Conservation (phyloP, 2,113 vertebrate species). For the Ciconia maguari region DNA sequence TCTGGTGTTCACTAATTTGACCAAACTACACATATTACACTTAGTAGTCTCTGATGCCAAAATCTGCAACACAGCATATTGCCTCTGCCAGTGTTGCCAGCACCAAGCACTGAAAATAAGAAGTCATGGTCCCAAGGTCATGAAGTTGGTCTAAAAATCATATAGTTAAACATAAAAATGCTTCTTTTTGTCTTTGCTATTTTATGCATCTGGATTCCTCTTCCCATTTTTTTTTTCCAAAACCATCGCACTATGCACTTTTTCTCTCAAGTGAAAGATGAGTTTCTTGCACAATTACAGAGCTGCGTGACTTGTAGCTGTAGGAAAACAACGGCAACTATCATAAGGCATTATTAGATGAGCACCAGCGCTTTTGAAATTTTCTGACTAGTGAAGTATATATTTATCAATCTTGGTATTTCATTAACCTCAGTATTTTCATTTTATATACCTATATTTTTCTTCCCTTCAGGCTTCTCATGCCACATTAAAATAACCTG, state of each 20-base stretch:
- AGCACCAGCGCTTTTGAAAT: neutral
- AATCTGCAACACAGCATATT: neutral
- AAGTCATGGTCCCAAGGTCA: neutral
- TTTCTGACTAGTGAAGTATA: neutral
- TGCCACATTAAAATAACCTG: constrained; percentile 65
- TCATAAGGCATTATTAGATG: neutral
- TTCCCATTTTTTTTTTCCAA: neutral
- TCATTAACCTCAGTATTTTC: neutral
- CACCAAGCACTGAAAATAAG: neutral
- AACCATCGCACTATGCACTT: neutral
- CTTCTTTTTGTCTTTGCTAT: neutral
- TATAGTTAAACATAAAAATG: neutral
- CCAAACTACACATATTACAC: neutral
- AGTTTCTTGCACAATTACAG: neutral
- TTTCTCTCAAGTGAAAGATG: neutral
- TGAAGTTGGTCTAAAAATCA: neutral
- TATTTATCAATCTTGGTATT: neutral
- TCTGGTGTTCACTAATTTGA: neutral
- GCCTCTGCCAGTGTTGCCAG: neutral
- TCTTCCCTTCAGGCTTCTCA: constrained; percentile 49
- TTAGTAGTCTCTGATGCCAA: neutral
- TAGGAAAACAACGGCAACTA: neutral
- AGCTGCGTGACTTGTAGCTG: neutral
- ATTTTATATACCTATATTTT: neutral
- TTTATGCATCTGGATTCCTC: neutral